Base-by-base conservation (phyloP, 2,797 vertebrate genomes). In the Myotis myotis region DNA sequence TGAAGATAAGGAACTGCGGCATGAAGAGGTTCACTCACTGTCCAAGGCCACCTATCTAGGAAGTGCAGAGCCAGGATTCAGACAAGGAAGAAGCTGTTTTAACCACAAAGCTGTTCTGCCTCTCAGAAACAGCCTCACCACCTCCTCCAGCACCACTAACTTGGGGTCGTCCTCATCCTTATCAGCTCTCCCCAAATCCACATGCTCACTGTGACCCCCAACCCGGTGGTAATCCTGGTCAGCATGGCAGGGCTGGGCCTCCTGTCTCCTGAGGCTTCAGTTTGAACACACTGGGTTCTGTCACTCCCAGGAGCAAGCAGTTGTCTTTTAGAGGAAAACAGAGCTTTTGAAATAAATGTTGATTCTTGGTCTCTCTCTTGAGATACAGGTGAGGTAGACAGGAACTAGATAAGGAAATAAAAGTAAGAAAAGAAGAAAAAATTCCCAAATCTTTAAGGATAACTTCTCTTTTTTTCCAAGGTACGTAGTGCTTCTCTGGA, bases 401-500 rank as follows among this genome's bases (percentile, higher is more conserved):
- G n/a, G 11, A 53, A 82, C 23, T 44, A 92, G 74, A 70, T 60
- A 92, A 83, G 68, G 57, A 89, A 86, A 79, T 62, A 41, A 87
- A 92, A 62, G 20, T 15, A 25, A 53, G 15, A 36, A 64, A 71
- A 36, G 28, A 20, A 71, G 30, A 66, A 91, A 89, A 85, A 44
- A 68, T 44, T 22, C 28, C 78, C 7, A 49, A 71, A 53, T 68
- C 5, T 88, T 91, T 85, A 53, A 89, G 25, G 33, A 57, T 30
- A 75, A 41, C 57, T 83, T 92, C 22, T 71, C 74, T 47, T 47
- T 55, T 55, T 20, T 2, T 8, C 33, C 33, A 66, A 95, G 38
- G 47, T 79, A 66, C 38, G 80, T 55, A 66, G 57, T 96, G 30
- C 33, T 81, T 91, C 82, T 90, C 68, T 85, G 82, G 71, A 80